Conservation (phyloP, 1,140 invertebrate species). For the Aphelenchoides fujianensis region DNA sequence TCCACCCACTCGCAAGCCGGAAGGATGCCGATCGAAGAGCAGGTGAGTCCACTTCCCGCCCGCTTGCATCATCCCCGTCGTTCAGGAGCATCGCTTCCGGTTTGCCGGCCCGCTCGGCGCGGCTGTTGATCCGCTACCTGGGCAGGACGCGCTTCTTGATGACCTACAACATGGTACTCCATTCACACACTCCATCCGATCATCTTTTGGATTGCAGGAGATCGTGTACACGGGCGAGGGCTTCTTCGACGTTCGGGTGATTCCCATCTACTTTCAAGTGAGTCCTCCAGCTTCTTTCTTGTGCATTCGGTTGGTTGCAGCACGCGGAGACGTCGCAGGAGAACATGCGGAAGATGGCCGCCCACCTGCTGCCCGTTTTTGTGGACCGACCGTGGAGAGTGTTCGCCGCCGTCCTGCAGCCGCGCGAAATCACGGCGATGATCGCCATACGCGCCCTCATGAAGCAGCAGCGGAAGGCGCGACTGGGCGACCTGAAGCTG, state of each 20-base stretch:
- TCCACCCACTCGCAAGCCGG: too few relatives aligned
- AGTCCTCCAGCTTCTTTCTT: too few relatives aligned
- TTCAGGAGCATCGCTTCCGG: not conserved
- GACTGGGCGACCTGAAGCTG: not conserved
- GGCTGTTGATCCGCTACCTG: not conserved
- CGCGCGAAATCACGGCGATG: not conserved
- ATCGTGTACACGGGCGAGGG: not conserved
- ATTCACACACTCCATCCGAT: too few relatives aligned
- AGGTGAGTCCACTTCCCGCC: not conserved
- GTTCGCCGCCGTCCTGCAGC: not conserved
- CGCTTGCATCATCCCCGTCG: not conserved
- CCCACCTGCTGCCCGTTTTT: not conserved
- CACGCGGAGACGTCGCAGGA: not conserved
- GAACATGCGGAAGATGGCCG: not conserved
- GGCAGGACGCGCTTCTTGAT: not conserved
- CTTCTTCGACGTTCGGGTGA: not conserved
- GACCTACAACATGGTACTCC: slow-evolving; percentile 1
- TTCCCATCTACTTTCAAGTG: not conserved
- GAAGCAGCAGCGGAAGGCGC: not conserved
- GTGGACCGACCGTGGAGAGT: not conserved
- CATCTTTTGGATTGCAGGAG: too few relatives aligned
- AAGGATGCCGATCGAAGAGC: not conserved
- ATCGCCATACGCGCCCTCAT: not conserved
- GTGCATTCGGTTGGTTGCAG: too few relatives aligned
- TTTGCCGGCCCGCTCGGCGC: not conserved